Base-by-base conservation (phyloP, 2,113 vertebrate species). In the Peromyscus maniculatus region DNA sequence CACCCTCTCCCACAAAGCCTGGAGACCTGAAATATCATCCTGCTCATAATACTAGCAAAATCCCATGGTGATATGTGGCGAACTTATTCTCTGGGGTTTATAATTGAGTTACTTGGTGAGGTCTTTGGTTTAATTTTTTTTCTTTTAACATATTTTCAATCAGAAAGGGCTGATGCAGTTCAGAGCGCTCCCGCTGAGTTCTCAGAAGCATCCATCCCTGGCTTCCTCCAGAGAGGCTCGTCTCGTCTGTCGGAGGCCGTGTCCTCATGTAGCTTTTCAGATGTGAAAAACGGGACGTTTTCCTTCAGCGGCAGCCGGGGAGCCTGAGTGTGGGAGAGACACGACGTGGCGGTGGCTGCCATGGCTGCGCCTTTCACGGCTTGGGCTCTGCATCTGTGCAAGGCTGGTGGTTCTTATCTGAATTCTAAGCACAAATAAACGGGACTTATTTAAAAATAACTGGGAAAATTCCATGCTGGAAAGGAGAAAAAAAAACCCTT, bases 391-490 rank as follows among this genome's bases (percentile, higher is more conserved):
- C 96, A 91, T 95, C 96, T 96, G 94, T 52, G 55, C 17, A 3
- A 91, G 89, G 75, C 97, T 95, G 69, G 92, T 52, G 84, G 64
- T 62, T 93, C 97, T 80, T 93, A 93, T 89, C 91, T 92, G 94
- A 91, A 96, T 96, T 96, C 96, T 86, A 89, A 91, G 92, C 97
- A 78, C 97, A 97, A 80, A 95, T 75, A 95, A 90, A 86, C n/a
- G 75, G 94, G 95, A 94, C 84, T 94, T 95, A 82, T 86, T 97
- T 93, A 92, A 96, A 89, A 97, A 89, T 96, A 94, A 95, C 94
- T 93, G 91, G 95, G 91, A 97, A 97, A 97, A 97, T 97, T 96
- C 97, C 97, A 96, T 13, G 28, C 91, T 57, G 71, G 52, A 66
- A 43, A 39, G 26, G 36, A 75, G 21, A 4, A 1, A 5, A 10